Evolutionary conservation across 2,797 vertebrate genomes (phyloP).

Genomic region (Sebastes iracundus): DNA sequence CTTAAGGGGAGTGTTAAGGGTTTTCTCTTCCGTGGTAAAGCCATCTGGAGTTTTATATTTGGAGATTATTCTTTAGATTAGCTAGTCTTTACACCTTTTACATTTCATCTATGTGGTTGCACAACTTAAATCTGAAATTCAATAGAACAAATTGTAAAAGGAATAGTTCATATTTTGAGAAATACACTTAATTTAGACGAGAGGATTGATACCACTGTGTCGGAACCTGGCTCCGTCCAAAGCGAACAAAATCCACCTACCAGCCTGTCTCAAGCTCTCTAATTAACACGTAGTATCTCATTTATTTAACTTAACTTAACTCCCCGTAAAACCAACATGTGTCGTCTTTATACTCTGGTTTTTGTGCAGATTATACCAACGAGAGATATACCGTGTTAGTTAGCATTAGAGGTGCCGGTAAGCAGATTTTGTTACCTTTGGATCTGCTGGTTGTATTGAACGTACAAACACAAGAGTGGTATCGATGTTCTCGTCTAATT

Average conservation of each 20-base stretch:
- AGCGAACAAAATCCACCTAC: background rate
- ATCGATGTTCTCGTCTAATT: background rate
- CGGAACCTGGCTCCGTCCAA: background rate
- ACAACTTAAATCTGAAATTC: background rate
- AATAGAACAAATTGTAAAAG: background rate
- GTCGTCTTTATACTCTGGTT: background rate
- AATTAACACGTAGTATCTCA: background rate
- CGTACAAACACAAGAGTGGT: background rate
- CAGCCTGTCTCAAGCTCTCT: background rate
- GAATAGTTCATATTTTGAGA: background rate
- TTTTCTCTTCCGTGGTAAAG: background rate
- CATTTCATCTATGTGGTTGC: background rate
- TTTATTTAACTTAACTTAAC: background rate
- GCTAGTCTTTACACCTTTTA: background rate
- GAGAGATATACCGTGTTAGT: background rate
- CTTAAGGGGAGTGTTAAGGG: background rate
- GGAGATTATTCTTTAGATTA: background rate
- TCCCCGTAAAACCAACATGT: background rate
- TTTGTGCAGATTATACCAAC: background rate
- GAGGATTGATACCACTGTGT: background rate
- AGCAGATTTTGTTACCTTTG: background rate
- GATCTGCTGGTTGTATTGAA: background rate
- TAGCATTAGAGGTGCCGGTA: background rate
- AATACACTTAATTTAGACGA: background rate
- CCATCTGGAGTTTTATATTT: background rate